phyloP scores from a whole-genome alignment of 2,888 invertebrate species.

The Keiferia lycopersicella region DNA sequence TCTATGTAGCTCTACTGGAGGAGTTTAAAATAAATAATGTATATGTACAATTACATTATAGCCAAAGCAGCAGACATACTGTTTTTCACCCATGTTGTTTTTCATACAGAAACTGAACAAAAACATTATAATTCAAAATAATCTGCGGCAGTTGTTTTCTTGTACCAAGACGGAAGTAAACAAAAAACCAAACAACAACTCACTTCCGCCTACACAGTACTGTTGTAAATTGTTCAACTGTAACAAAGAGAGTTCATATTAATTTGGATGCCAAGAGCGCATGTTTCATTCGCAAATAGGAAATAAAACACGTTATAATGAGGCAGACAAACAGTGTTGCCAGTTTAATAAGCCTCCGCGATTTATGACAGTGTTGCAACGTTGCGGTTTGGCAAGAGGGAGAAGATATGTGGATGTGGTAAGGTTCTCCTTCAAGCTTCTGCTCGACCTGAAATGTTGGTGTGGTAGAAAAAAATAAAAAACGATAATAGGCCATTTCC shows the following conservation, averaged over 20 bases:
- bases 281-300: constrained; percentile 32
- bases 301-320: constrained; percentile 43
- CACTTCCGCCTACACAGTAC: neutral
- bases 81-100: too few species aligned
- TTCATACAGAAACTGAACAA: neutral
- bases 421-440: too few species aligned
- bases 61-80: too few species aligned
- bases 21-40: too few species aligned
- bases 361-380: constrained; percentile 44
- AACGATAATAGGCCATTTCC: too few species aligned
- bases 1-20: too few species aligned
- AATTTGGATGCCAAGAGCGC: constrained; percentile 3
- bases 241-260: constrained; percentile 8
- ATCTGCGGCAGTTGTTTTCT: neutral
- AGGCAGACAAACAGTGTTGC: constrained; percentile 41
- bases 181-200: neutral
- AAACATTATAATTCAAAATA: too few species aligned
- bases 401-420: constrained; percentile 23
- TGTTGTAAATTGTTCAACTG: neutral
- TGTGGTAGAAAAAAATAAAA: too few species aligned
- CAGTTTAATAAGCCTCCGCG: constrained; percentile 45
- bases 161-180: neutral
- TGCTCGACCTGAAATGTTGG: too few species aligned
- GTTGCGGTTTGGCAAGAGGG: constrained; percentile 26
- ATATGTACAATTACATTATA: too few species aligned